Percentiles rank a stretch among this genome's conserved stretches.
Evolutionary conservation across 2,113 vertebrate genomes (phyloP).

Genomic region (Cariama cristata): DNA sequence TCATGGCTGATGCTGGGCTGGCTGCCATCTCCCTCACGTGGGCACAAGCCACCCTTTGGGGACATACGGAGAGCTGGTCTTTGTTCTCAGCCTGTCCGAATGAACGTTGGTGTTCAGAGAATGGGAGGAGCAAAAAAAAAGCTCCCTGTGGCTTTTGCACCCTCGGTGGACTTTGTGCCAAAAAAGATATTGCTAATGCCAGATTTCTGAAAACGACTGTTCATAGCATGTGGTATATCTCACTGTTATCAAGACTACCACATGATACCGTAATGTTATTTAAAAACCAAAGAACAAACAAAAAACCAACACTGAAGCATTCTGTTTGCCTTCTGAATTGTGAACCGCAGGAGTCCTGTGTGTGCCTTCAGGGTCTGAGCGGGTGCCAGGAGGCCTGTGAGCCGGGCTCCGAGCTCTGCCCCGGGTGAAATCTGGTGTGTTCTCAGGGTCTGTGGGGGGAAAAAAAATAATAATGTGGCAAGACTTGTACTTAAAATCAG

Average conservation of each 20-base stretch:
- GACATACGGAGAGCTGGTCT: background rate
- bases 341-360: background rate
- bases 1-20: background rate
- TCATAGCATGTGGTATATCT: background rate
- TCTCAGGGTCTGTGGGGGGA: background rate
- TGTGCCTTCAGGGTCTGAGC: background rate
- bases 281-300: background rate
- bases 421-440: background rate
- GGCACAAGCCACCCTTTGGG: background rate
- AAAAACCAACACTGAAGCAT: background rate
- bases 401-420: background rate
- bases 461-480: background rate
- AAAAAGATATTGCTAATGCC: background rate
- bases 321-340: background rate
- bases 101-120: fast-evolving
- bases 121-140: background rate
- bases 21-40: background rate
- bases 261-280: background rate
- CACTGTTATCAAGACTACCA: background rate
- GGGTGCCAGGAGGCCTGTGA: background rate
- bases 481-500: background rate
- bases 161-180: background rate
- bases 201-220: background rate
- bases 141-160: background rate
- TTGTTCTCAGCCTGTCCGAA: background rate